Evolutionary conservation across 2,113 vertebrate genomes (phyloP), one percentile per base, ranked within the genome.

Genomic region (Periophthalmodon schlosseri): DNA sequence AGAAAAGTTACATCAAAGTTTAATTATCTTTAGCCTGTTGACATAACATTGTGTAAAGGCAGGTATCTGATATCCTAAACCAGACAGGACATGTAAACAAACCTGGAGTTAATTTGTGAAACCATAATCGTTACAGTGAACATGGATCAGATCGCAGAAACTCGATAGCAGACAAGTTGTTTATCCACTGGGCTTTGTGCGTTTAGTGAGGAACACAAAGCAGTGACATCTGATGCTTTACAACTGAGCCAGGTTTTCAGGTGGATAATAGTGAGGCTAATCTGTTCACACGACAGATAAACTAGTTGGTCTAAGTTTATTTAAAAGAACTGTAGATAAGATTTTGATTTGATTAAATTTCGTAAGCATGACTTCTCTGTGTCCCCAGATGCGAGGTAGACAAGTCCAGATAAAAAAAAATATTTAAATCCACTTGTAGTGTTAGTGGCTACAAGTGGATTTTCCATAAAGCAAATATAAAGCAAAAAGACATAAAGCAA

Each of bases 131-230:
- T 18, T 44, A 28, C 24, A 63, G 15, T 15, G 60, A 34, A 33
- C 28, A 63, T 24, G 70, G 75, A 56, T 75, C 44, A 68, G 20
- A 28, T 82, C 56, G 56, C 28, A 46, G n/a, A 85, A 70, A 88
- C 2, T 10, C 13, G 70, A 82, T 69, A 76, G 39, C 65, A 11
- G 24, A 61, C 2, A 56, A 73, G 63, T 3, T 16, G 6, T 68
- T 68, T 28, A 56, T 1, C 20, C 68, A 24, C 18, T 23, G 68
- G 21, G 11, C 16, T 74, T 70, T 77, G 80, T 75, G 49, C 64
- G 71, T 69, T 80, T 65, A 75, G 63, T 20, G 34, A 21, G 61
- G 1, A 79, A 65, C 49, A 9, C 39, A 8, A 34, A 7, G 7
- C 11, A 10, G 49, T 14, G 71, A 82, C 34, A 85, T 64, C 0